Conservation (phyloP, 2,113 vertebrate genomes). For the Embiotoca jacksoni region DNA sequence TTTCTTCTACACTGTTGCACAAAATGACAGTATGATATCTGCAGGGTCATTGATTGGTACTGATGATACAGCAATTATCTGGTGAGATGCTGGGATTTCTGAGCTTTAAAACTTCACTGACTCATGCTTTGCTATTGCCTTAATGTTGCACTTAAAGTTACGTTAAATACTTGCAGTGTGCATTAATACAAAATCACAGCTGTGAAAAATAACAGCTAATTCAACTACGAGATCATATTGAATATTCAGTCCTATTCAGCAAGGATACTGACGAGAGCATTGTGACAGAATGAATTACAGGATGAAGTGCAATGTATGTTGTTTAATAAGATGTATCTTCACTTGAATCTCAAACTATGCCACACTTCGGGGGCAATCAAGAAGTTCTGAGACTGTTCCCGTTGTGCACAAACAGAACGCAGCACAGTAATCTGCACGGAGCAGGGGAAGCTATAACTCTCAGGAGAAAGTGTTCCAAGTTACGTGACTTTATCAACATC, state of each 20-base stretch:
- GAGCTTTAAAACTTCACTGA: not conserved
- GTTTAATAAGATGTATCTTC: too few species aligned
- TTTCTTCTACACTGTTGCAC: not conserved
- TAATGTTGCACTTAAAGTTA: too few species aligned
- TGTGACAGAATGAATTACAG: too few species aligned
- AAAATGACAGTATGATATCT: not conserved
- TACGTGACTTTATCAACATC: too few species aligned
- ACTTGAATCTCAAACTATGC: too few species aligned
- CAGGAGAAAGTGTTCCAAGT: too few species aligned
- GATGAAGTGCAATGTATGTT: too few species aligned
- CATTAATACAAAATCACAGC: not conserved
- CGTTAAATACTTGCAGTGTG: not conserved
- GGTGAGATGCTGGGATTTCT: not conserved
- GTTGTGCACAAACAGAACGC: too few species aligned
- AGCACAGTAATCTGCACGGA: too few species aligned
- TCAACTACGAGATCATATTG: not conserved
- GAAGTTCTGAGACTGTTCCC: not conserved
- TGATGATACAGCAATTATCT: conserved; percentile 15
- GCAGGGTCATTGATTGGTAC: conserved; percentile 1
- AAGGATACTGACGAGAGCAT: not conserved
- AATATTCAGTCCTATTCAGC: not conserved
- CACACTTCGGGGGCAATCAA: not conserved
- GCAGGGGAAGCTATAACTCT: too few species aligned
- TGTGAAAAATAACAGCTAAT: not conserved
- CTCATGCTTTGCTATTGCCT: not conserved